Evolutionary conservation across 2,113 vertebrate genomes (phyloP), one percentile per base, ranked within the genome.

Genomic region (Coturnix japonica): DNA sequence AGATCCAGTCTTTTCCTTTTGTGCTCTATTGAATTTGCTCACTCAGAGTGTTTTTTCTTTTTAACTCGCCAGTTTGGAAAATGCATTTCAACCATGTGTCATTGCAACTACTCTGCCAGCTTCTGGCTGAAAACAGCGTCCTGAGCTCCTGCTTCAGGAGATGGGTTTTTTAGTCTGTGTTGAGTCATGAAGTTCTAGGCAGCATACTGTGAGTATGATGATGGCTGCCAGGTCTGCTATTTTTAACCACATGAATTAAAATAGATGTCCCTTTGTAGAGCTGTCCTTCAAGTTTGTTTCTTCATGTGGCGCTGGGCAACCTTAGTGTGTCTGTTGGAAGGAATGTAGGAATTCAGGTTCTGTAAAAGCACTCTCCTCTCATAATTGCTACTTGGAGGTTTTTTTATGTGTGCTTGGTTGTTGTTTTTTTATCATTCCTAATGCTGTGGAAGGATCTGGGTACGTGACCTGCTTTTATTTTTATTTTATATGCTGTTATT

Each of bases 151-250:
- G 57, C 61, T 39, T 72, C 47, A 13, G 66, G 66, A 44, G 37
- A 31, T 66, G 43, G 16, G 17, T 74, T 61, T 73, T 56, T 21
- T 1, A 43, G 8, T 7, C 2, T 0, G 0, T 75, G 21, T 8
- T 70, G 51, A 88, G 57, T 66, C 90, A 77, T 30, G 26, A 71
- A 90, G 22, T 56, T 46, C 13, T 15, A 80, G 60, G 64, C 72
- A 70, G 46, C 11, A 0, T 20, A 18, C 44, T 70, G 60, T 60
- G 69, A 74, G n/a, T 12, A 4, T 5, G 20, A 31, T 7, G 59
- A 35, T 77, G 69, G 10, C 67, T 80, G 56, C 59, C 75, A 73
- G 63, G 28, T 79, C 78, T 77, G 8, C 31, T 53, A 51, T 6
- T 8, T 85, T 71, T 93, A 79, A 63, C 15, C 13, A 1, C 5